Evolutionary conservation across 2,797 vertebrate species (phyloP).

Genomic region (Eurystomus glaucurus): DNA sequence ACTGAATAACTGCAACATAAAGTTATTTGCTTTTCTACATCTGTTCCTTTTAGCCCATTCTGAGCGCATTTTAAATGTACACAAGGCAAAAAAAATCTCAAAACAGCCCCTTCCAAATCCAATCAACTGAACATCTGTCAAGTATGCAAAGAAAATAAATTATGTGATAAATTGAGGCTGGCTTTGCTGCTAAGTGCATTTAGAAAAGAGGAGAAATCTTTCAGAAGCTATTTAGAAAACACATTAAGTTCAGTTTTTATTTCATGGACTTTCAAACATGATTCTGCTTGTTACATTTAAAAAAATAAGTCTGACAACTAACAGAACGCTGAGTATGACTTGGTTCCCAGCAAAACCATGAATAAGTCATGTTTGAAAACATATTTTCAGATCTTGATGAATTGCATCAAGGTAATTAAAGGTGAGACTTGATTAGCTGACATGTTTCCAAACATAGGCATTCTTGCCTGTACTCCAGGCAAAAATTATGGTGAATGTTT

Average conservation of each 20-base stretch:
- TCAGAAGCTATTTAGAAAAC: conserved; percentile 42
- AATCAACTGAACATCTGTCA: conserved; percentile 19
- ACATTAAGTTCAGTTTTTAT: conserved; percentile 10
- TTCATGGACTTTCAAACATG: conserved; percentile 24
- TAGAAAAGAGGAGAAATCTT: conserved; percentile 22
- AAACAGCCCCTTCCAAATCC: conserved; percentile 15
- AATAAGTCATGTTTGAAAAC: conserved; percentile 50
- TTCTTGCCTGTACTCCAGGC: conserved; percentile 62
- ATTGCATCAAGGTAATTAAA: conserved; percentile 64
- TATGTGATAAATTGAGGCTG: neutral
- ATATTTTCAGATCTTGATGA: conserved; percentile 53
- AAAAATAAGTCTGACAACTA: neutral
- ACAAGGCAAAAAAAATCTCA: neutral
- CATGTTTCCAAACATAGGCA: conserved; percentile 60
- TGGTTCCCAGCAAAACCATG: conserved; percentile 39
- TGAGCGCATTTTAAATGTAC: neutral
- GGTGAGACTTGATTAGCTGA: conserved; percentile 64
- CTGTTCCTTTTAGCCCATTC: neutral
- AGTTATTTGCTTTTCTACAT: neutral
- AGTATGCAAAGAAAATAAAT: conserved; percentile 25
- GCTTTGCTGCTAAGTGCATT: neutral
- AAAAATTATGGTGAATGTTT: conserved; percentile 49
- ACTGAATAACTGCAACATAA: conserved; percentile 1
- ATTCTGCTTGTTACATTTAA: neutral
- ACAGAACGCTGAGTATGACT: neutral